Percentiles rank a stretch among this genome's conserved stretches.
Evolutionary conservation across 2,797 vertebrate genomes (phyloP).

Genomic region (Neosilurus mollespiculum): DNA sequence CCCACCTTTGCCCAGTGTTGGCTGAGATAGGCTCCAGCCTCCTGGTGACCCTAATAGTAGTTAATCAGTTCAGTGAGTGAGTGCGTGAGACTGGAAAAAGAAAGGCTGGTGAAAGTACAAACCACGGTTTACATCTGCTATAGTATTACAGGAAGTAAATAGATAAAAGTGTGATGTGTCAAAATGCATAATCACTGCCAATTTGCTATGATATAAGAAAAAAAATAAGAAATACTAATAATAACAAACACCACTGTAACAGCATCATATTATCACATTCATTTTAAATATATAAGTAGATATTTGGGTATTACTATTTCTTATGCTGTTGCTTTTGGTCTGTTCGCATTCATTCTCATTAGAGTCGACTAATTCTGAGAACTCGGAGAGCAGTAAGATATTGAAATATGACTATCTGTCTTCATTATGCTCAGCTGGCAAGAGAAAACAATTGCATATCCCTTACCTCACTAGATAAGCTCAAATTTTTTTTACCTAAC

Average conservation of each 20-base stretch:
- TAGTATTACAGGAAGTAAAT: background rate
- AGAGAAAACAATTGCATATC: conserved; percentile 58
- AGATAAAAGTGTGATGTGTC: too few species aligned
- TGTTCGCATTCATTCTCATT: conserved; percentile 53
- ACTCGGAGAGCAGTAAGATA: conserved; percentile 64
- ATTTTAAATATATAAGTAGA: background rate
- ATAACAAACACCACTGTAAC: background rate
- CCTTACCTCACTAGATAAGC: conserved; percentile 41
- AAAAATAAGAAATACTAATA: background rate
- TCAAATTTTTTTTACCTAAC: conserved; percentile 35
- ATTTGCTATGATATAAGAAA: background rate
- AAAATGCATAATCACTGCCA: background rate
- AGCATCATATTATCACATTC: background rate
- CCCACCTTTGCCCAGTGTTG: too few species aligned
- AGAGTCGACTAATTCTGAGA: conserved; percentile 48
- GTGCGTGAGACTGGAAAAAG: background rate
- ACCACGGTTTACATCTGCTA: background rate
- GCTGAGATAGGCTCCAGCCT: too few species aligned
- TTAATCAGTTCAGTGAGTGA: too few species aligned
- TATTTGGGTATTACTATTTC: conserved; percentile 13
- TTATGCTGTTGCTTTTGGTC: conserved; percentile 36
- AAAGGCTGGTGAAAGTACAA: background rate
- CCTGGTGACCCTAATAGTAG: too few species aligned
- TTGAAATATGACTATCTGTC: conserved; percentile 70
- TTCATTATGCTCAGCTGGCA: conserved; percentile 66